Percentiles rank a stretch among this genome's conserved stretches.
Evolutionary conservation across 1,140 invertebrate species (phyloP).

Genomic region (Scylla paramamosain): DNA sequence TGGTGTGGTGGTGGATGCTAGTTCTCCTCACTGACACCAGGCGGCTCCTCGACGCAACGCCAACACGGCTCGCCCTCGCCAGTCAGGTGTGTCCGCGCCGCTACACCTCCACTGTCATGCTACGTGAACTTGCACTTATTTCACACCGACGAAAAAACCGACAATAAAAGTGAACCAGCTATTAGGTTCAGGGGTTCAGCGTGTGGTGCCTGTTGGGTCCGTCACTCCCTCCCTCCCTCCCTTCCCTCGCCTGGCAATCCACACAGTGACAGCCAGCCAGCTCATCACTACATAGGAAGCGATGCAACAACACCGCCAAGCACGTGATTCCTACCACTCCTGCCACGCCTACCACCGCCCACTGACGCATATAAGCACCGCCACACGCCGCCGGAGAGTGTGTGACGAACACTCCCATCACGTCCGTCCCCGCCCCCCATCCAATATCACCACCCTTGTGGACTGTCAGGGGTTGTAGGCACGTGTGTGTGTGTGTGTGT

Average conservation of each 20-base stretch:
- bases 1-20: neutral
- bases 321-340: neutral
- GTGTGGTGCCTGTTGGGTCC: no score
- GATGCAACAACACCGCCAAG: no score
- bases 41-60: neutral
- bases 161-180: neutral
- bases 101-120: neutral
- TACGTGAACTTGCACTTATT: neutral
- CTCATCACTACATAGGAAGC: no score
- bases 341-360: neutral
- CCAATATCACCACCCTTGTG: neutral
- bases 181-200: neutral
- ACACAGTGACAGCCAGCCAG: no score
- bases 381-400: neutral
- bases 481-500: constrained; percentile 47
- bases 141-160: neutral
- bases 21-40: constrained; percentile 6
- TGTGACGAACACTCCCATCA: neutral
- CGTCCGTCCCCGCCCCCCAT: neutral
- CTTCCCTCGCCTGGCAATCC: no score
- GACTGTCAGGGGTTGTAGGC: neutral
- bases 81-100: neutral
- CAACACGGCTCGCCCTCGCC: neutral
- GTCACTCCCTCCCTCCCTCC: no score
- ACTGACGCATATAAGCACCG: neutral